Conservation (phyloP, 2,797 vertebrate genomes). For the Platalea minor region DNA sequence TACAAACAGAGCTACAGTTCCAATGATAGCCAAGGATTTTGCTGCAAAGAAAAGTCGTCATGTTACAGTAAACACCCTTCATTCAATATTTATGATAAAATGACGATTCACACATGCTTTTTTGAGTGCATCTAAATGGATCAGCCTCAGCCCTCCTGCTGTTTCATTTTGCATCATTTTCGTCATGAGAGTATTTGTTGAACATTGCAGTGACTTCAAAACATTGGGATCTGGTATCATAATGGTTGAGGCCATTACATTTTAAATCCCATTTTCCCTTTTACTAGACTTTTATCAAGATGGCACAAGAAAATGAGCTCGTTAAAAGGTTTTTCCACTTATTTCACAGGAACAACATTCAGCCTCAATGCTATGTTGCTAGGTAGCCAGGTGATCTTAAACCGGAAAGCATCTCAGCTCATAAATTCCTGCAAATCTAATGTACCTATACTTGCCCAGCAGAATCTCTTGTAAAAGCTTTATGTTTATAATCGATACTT, state of each 20-base stretch:
- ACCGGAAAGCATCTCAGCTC: background rate
- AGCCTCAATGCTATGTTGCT: constrained; percentile 6
- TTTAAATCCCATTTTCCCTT: background rate
- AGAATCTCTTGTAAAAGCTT: background rate
- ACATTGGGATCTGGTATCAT: background rate
- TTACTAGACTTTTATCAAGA: background rate
- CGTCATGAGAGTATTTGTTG: background rate
- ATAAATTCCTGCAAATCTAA: background rate
- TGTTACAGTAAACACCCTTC: background rate
- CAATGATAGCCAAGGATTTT: background rate
- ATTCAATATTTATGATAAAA: background rate
- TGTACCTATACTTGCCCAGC: background rate
- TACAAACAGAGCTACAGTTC: background rate
- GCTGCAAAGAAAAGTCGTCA: background rate
- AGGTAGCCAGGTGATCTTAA: constrained; percentile 36
- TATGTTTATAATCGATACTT: background rate
- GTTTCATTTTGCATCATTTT: constrained; percentile 3
- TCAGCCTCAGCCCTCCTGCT: background rate
- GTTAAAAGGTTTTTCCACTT: background rate
- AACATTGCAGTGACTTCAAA: background rate
- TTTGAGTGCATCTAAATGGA: background rate
- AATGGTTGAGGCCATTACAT: background rate
- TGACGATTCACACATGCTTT: background rate
- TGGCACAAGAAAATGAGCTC: background rate
- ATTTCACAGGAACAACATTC: background rate